Conservation (phyloP, 1,140 invertebrate species). For the Teleogryllus occipitalis region DNA sequence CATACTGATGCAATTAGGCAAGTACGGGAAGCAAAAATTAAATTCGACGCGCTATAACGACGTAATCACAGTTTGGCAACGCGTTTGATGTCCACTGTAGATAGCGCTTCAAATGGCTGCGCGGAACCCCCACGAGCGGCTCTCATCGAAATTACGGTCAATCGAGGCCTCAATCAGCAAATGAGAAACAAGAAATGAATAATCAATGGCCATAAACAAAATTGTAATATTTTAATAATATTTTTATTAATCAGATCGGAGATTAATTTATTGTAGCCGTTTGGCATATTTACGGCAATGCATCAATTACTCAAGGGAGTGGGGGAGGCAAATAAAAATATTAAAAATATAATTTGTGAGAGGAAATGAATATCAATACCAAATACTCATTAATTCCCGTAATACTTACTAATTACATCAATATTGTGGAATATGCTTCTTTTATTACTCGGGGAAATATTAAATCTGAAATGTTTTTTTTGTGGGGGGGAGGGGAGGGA, state of each 20-base stretch:
- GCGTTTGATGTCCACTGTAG: not conserved
- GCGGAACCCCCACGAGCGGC: no score
- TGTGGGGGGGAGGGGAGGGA: no score
- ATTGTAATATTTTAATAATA: not conserved
- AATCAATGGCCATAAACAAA: not conserved
- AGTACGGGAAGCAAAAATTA: not conserved
- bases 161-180: not conserved
- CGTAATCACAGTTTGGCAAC: not conserved
- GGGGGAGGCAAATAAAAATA: not conserved
- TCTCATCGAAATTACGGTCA: no score
- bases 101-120: not conserved
- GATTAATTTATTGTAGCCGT: not conserved
- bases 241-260: not conserved
- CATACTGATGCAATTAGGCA: not conserved
- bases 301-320: not conserved
- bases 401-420: not conserved
- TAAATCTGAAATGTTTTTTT: no score
- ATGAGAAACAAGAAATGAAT: conserved; percentile 5
- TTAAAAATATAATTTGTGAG: not conserved
- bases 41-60: not conserved
- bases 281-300: not conserved
- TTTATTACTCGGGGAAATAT: no score
- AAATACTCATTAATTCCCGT: not conserved
- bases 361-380: not conserved
- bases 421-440: not conserved